Base-by-base conservation (phyloP, 2,113 vertebrate species). In the Saguinus imperator region DNA sequence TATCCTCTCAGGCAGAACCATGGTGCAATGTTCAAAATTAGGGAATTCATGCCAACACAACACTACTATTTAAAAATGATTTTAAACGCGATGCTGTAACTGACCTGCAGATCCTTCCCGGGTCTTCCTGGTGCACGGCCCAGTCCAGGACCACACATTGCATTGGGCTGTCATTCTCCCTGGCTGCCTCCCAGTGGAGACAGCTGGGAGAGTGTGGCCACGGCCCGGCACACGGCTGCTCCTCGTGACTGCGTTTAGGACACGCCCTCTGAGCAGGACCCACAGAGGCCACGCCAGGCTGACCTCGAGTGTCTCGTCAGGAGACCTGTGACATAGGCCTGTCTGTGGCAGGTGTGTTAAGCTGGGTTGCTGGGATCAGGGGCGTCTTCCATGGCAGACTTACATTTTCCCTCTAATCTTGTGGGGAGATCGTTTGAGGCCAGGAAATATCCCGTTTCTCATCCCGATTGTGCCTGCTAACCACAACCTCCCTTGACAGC, bases 161-260 rank as follows among this genome's bases (percentile, higher is more conserved):
- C 68, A 3, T 23, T 72, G 5, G 4, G 18, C 4, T 9, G 18
- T 72, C 68, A 23, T 72, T 37, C n/a, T 21, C 20, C 68, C n/a
- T 1, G 68, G 68, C 17, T 10, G 17, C 35, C 61, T 37, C 8
- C 35, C 17, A 20, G 17, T 37, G 20, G 68, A 18, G 68, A 21
- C 68, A 37, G n/a, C 4, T 29, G 12, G 61, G 61, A 13, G 61
- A 29, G 27, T 61, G 61, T 29, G 61, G 27, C 5, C 61, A 29
- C 6, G 12, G 27, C 27, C 12, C 27, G 12, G 61, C 61, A 64
- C 61, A 29, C 61, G 29, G 61, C 27, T 64, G 61, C 91, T 50
- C 57, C n/a, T 57, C 1, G 0, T 0, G 27, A 45, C 45, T n/a
- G 12, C 10, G 0, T 4, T 13, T 2, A 61, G 79, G 80, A 8